Conservation (phyloP, 2,797 vertebrate genomes). For the Pipistrellus nathusii region DNA sequence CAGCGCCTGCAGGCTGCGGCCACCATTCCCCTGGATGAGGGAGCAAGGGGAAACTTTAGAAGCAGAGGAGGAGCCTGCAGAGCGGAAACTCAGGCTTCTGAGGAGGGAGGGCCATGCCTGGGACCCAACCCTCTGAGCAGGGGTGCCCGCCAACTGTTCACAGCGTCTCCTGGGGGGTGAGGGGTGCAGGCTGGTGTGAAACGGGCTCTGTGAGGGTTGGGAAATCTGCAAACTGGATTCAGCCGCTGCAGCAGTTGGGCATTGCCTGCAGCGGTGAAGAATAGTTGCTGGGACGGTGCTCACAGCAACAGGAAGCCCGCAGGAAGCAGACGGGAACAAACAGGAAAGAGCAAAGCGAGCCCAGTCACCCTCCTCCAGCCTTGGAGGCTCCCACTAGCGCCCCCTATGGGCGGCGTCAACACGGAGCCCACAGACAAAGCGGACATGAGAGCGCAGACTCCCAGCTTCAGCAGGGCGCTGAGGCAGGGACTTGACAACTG, state of each 20-base stretch:
- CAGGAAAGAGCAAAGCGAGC: conserved; percentile 45
- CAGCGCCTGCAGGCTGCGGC: neutral
- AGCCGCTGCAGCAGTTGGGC: neutral
- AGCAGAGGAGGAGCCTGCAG: neutral
- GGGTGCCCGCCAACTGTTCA: neutral
- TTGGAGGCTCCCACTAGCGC: neutral
- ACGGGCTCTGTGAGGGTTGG: neutral
- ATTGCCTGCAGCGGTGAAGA: neutral
- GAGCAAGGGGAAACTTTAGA: neutral
- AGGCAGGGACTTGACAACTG: neutral
- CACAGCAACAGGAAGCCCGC: conserved; percentile 66
- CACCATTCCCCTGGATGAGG: neutral
- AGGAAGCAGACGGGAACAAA: conserved; percentile 65
- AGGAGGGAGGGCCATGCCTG: neutral
- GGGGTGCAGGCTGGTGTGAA: neutral
- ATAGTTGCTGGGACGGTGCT: neutral
- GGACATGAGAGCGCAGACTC: fast-evolving
- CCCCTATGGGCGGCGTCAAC: neutral
- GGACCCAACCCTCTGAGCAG: neutral
- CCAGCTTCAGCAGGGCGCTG: too few relatives aligned
- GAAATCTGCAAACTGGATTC: neutral
- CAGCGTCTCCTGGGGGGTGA: neutral
- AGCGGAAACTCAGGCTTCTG: neutral
- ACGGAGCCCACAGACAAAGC: fast-evolving
- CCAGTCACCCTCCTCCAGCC: neutral